phyloP scores from a whole-genome alignment of 2,797 vertebrate species.

The Lindbergichthys nudifrons region DNA sequence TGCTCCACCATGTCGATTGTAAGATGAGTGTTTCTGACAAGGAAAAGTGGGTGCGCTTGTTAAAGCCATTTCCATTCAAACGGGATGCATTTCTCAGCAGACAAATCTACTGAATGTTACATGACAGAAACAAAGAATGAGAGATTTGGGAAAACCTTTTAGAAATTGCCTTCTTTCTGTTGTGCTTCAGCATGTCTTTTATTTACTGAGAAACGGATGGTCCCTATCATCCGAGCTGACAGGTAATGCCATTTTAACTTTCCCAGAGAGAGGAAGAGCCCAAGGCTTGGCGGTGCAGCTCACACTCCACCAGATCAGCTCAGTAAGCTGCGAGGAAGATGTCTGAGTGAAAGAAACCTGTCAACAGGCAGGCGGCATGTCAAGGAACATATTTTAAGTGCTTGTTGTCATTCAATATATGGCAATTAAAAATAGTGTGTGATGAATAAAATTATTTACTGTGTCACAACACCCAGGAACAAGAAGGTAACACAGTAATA shows the following conservation, averaged over 20 bases:
- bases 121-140: conserved; percentile 67
- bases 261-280: conserved; percentile 58
- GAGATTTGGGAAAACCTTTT: conserved; percentile 65
- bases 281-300: conserved; percentile 48
- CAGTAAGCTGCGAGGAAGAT: conserved; percentile 43
- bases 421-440: not conserved
- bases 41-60: conserved; percentile 40
- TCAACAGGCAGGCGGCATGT: conserved; percentile 12
- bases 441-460: too few species aligned
- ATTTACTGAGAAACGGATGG: conserved; percentile 65
- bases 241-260: conserved; percentile 69
- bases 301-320: conserved; percentile 22
- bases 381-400: not conserved
- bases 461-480: too few species aligned
- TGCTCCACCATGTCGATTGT: not conserved
- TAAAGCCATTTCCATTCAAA: conserved; percentile 54
- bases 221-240: conserved; percentile 63
- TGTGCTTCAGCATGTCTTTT: conserved; percentile 60
- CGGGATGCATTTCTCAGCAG: conserved; percentile 53
- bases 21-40: conserved; percentile 46
- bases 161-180: conserved; percentile 50
- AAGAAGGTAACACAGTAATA: too few species aligned
- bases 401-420: conserved; percentile 6
- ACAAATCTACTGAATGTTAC: conserved; percentile 52
- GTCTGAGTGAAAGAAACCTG: conserved; percentile 19